Conservation (phyloP, 2,797 vertebrate species). For the Ammospiza maritima region DNA sequence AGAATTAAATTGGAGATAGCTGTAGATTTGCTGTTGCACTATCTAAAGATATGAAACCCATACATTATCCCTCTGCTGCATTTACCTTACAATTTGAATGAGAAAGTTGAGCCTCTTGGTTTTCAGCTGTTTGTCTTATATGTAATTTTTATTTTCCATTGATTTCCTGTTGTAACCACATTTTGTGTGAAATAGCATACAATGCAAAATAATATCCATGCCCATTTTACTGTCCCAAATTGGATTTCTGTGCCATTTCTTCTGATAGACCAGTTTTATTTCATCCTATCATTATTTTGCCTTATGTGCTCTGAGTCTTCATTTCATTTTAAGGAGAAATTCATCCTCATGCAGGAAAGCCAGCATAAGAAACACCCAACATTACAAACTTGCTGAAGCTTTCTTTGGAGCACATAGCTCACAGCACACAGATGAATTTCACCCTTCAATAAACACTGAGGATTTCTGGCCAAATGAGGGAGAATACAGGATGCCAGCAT, state of each 20-base stretch:
- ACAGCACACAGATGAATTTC: not conserved
- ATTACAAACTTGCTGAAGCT: conserved; percentile 15
- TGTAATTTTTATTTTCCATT: conserved; percentile 1
- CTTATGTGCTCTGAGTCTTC: not conserved
- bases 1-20: not conserved
- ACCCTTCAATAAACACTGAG: not conserved
- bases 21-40: not conserved
- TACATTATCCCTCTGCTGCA: not conserved
- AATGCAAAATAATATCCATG: not conserved
- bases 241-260: conserved; percentile 15
- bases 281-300: not conserved
- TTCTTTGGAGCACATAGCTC: not conserved
- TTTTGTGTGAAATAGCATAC: not conserved
- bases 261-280: conserved; percentile 12
- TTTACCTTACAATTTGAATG: not conserved
- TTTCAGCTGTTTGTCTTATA: not conserved
- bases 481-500: not conserved
- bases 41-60: not conserved
- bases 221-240: not conserved
- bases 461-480: not conserved
- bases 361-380: not conserved
- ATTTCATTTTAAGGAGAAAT: conserved; percentile 19
- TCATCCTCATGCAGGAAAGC: not conserved
- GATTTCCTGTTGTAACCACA: conserved; percentile 6
- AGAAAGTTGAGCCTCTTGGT: not conserved